Evolutionary conservation across 2,797 vertebrate species (phyloP).

Genomic region (Enteromius thamalakanensis): DNA sequence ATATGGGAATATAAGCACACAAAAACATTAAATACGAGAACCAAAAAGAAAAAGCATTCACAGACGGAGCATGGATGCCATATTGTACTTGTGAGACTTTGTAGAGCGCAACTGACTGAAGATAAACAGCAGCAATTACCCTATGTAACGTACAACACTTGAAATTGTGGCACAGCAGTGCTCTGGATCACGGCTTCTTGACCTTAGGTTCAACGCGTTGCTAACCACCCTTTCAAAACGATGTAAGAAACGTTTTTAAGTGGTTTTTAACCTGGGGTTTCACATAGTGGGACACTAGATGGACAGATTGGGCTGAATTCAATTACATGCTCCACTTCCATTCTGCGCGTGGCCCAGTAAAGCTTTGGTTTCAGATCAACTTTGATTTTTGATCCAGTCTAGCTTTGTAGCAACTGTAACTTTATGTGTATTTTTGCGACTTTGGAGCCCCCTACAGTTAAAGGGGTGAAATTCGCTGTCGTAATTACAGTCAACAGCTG

Average conservation of each 20-base stretch:
- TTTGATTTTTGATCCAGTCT: slow-evolving; percentile 18
- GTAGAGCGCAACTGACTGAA: neutral
- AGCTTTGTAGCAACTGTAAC: slow-evolving; percentile 2
- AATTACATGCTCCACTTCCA: neutral
- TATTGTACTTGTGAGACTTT: slow-evolving; percentile 12
- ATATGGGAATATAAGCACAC: slow-evolving; percentile 38
- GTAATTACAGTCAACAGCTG: neutral
- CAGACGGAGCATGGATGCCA: slow-evolving; percentile 30
- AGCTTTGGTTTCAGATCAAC: slow-evolving; percentile 34
- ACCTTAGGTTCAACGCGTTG: slow-evolving; percentile 1
- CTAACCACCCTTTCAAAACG: slow-evolving; percentile 4
- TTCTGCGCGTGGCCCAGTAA: neutral
- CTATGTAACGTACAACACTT: neutral
- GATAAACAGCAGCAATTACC: slow-evolving; percentile 1
- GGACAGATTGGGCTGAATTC: neutral
- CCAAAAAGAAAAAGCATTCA: slow-evolving; percentile 41
- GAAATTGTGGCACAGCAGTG: neutral
- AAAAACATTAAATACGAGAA: slow-evolving; percentile 41
- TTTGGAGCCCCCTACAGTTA: neutral
- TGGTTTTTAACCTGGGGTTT: slow-evolving; percentile 2
- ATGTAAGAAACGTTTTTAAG: neutral
- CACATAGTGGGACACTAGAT: neutral
- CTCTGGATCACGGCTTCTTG: neutral
- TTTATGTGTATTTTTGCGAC: neutral
- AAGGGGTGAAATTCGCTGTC: neutral